Base-by-base conservation (phyloP, 1,140 invertebrate genomes). In the Drosophila asahinai region DNA sequence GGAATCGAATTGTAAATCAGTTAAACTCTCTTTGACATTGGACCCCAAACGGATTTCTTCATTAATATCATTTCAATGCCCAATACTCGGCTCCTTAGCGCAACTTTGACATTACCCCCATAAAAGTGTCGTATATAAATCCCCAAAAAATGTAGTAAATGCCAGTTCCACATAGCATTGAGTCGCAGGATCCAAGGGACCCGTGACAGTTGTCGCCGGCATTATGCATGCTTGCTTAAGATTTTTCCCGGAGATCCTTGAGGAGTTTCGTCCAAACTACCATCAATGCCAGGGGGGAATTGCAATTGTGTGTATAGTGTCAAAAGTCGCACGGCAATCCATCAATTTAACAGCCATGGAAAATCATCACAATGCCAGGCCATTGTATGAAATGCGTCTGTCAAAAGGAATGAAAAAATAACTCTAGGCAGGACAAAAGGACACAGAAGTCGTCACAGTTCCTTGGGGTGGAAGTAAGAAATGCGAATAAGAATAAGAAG, bases 301-400 rank as follows among this genome's bases (percentile, higher is more conserved):
- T 75, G 77, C 83, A 78, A 81, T 72, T 84, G 65, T 70, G 77
- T 86, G 61, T 79, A 49, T 64, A 74, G 86, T 89, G 86, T 82
- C 86, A 89, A 68, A 89, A 90, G 81, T 89, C 86, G 86, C 86
- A 89, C 62, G 79, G 86, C 76, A 90, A 89, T 89, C 86, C 79
- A 89, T 89, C 86, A 89, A 90, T 89, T 86, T 90, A 90, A 89
- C 78, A 90, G 75, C 84, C 81, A 81, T 76, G 70, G 66, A 81
- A 81, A 89, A 89, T 89, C 86, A 57, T 72, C 86, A 89, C 86
- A 68, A 62, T 84, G 65, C 77, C 77, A 63, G 30, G 54, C 80
- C 73, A 89, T 89, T 83, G 81, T 75, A 78, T 60, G 77, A 84
- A 87, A 87, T 87, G 54, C 75, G 72, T 75, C 65, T 57, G 67